A percentile compares a stretch with the other conserved stretches of the same genome.
Conservation (phyloP, 2,113 vertebrate species). For the Hippocampus zosterae region DNA sequence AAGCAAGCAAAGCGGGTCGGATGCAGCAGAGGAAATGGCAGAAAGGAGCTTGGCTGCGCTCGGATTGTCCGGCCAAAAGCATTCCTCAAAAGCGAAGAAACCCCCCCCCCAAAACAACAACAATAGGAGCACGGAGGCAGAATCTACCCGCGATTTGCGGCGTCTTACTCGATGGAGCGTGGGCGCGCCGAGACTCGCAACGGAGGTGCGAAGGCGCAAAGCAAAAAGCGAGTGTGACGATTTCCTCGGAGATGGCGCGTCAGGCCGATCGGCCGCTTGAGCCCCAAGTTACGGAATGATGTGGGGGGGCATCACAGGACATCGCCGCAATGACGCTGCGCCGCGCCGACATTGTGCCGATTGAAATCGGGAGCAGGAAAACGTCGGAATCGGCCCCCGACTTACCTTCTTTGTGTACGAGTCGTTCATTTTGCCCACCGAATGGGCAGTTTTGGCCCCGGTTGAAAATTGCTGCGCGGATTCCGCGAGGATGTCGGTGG, state of each 20-base stretch:
- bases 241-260: neutral
- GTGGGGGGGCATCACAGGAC: too few species aligned
- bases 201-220: conserved; percentile 56
- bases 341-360: too few species aligned
- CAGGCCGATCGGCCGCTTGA: too few species aligned
- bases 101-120: too few species aligned
- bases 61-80: neutral
- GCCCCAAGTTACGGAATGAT: too few species aligned
- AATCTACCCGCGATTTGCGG: conserved; percentile 54
- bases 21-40: too few species aligned
- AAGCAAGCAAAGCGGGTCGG: neutral
- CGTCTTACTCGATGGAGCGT: conserved; percentile 54
- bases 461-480: too few species aligned
- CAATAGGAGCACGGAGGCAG: conserved; percentile 40
- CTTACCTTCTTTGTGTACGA: neutral
- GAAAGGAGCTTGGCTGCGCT: neutral
- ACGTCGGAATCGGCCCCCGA: neutral
- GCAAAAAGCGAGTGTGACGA: conserved; percentile 19
- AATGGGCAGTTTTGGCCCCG: too few species aligned
- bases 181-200: conserved; percentile 52
- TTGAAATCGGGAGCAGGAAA: too few species aligned
- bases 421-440: too few species aligned
- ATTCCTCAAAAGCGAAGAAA: neutral
- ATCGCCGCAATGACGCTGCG: too few species aligned
- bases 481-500: too few species aligned